phyloP scores from a whole-genome alignment of 2,888 invertebrate genomes.

The Trileptium ribeirensis region DNA sequence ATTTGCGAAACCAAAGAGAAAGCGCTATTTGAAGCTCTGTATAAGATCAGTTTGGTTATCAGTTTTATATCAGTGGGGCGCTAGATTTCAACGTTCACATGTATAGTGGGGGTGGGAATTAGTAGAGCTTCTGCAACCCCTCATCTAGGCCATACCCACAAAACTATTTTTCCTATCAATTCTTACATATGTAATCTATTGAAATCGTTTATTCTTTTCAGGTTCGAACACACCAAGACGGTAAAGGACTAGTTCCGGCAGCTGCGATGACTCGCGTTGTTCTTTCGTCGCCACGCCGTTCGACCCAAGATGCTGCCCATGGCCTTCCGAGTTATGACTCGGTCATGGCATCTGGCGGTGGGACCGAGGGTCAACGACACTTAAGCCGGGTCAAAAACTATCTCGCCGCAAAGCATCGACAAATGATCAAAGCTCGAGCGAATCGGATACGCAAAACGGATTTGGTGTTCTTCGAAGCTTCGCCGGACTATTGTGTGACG shows the following conservation, averaged over 20 bases:
- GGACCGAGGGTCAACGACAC: not conserved
- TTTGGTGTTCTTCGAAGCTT: conserved; percentile 51
- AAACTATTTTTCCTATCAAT: not conserved
- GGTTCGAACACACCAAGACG: conserved; percentile 12
- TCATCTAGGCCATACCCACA: no score
- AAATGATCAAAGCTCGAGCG: not conserved
- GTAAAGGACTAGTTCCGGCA: conserved; percentile 4
- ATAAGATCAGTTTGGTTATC: no score
- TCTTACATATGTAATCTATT: not conserved
- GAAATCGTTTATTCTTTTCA: not conserved
- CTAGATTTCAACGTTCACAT: no score
- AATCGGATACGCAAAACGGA: conserved; percentile 33
- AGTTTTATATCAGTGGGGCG: no score
- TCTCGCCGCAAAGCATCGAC: no score
- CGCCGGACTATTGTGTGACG: conserved; percentile 52
- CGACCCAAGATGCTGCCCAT: no score
- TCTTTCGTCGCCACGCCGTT: not conserved
- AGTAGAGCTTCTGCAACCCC: no score
- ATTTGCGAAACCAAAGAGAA: no score
- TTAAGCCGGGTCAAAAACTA: not conserved
- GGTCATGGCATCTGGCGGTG: not conserved
- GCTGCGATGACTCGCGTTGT: not conserved
- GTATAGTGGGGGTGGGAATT: no score
- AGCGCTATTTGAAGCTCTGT: no score
- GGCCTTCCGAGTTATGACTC: not conserved